Conservation (phyloP, 2,113 vertebrate genomes). For the Anguilla rostrata region DNA sequence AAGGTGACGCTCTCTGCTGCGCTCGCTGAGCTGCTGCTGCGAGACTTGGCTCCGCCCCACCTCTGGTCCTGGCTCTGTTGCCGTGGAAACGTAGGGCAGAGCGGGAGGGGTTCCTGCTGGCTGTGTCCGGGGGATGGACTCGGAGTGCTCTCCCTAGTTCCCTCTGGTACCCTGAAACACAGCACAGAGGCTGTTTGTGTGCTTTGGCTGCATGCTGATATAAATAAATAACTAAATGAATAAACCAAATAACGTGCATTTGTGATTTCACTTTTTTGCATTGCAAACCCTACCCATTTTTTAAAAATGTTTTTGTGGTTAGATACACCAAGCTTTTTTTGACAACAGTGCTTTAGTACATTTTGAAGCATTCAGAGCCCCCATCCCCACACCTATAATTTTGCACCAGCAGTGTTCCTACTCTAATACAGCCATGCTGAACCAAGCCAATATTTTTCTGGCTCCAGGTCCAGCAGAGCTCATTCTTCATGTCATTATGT, state of each 20-base stretch:
- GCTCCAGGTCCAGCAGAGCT: not conserved
- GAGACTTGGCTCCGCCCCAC: not conserved
- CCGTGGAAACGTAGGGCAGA: slow-evolving; percentile 1
- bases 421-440: not conserved
- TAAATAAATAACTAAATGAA: no score
- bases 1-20: slow-evolving; percentile 42
- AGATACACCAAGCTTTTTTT: no score
- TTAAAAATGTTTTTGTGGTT: no score
- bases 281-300: no score
- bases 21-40: slow-evolving; percentile 65
- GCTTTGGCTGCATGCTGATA: no score
- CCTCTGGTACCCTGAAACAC: not conserved
- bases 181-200: not conserved
- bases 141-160: slow-evolving; percentile 18
- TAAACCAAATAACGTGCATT: no score
- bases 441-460: no score
- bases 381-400: no score
- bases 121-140: slow-evolving; percentile 20
- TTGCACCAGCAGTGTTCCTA: no score
- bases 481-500: not conserved
- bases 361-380: no score
- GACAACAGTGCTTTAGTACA: no score
- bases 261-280: no score
- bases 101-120: not conserved
- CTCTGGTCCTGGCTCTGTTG: not conserved